Evolutionary conservation across 2,888 invertebrate genomes (phyloP), one percentile per base, ranked within the genome.

Genomic region (Tryphoninae sp.): DNA sequence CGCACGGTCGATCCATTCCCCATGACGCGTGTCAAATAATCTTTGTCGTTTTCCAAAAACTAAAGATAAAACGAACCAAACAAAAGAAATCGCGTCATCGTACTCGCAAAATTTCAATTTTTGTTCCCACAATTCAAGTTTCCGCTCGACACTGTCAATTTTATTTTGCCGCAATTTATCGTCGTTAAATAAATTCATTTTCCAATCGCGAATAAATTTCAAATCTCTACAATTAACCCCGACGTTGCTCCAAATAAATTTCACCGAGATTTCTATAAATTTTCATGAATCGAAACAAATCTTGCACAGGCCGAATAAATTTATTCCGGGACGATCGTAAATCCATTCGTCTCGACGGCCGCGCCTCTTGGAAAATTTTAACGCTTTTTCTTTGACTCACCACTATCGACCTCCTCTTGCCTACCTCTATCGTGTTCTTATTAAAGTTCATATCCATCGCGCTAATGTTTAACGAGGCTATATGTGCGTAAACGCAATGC

Each of bases 401-500:
- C 26, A n/a, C 0, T 33, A 16, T 16, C 26, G 19, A 33, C 45
- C 49, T 9, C 33, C 55, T 55, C 55, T 68, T 33, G 42, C 49
- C 26, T 58, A 26, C 40, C 65, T 33, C 22, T 23, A 42, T 16
- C 59, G 16, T 59, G 9, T 16, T 33, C 51, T 45, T 64, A 58
- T 76, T 45, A 78, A 61, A 69, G 75, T 76, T 77, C 71, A 73
- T 49, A 45, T 45, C 74, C 62, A 72, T 55, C 49, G 40, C 26
- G 42, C 51, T 61, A 58, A 76, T 65, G 55, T 71, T 67, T 68
- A 78, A 78, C 71, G 53, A 67, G 49, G 26, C 68, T 72, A 67
- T 72, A 62, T 69, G 45, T 69, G 55, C 55, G 75, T 67, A 61
- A 76, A 76, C 72, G 68, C 82, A 79, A 72, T 59, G 74, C 33